phyloP scores from a whole-genome alignment of 2,888 invertebrate species.

The Ectemnius lituratus region DNA sequence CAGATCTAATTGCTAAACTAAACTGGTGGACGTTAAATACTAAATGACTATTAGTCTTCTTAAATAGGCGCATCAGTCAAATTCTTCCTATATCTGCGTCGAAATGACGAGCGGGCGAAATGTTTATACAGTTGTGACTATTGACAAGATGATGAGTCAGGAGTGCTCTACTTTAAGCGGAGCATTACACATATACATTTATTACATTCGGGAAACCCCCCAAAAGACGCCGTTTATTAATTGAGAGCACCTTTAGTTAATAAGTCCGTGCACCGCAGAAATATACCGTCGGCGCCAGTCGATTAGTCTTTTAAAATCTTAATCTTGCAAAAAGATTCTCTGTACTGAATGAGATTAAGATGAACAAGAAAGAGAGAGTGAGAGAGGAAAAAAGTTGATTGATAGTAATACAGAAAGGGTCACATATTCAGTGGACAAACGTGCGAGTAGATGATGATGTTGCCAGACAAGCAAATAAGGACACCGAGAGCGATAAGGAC shows the following conservation, averaged over 20 bases:
- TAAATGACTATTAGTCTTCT: constrained; percentile 34
- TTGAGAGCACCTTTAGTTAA: constrained; percentile 33
- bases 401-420: constrained; percentile 46
- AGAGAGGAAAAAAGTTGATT: constrained; percentile 11
- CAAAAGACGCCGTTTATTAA: constrained; percentile 25
- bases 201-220: constrained; percentile 37
- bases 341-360: neutral
- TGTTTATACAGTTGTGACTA: constrained; percentile 22
- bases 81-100: constrained; percentile 39
- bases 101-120: constrained; percentile 33
- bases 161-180: constrained; percentile 20
- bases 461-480: constrained; percentile 77
- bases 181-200: constrained; percentile 42
- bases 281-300: too few relatives aligned
- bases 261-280: neutral
- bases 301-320: constrained; percentile 15
- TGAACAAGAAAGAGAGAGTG: constrained; percentile 25
- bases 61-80: constrained; percentile 42
- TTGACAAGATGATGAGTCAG: constrained; percentile 16
- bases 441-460: constrained; percentile 77
- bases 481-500: constrained; percentile 76
- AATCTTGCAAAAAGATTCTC: neutral
- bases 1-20: constrained; percentile 32
- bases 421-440: constrained; percentile 76
- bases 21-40: constrained; percentile 31